phyloP scores from a whole-genome alignment of 2,797 vertebrate genomes.

The Odontamblyopus rebecca region DNA sequence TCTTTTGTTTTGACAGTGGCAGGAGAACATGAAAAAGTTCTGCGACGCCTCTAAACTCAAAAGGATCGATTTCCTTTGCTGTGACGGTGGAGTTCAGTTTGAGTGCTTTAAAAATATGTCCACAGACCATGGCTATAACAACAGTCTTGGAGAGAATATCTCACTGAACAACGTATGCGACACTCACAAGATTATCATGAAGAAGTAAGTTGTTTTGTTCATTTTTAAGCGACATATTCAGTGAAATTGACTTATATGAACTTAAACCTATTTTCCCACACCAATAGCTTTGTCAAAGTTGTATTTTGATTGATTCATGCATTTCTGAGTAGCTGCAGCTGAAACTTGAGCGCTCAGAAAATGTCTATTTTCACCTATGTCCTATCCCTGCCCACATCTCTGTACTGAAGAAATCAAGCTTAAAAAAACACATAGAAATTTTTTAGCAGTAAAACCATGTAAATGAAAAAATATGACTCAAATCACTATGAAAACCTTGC shows the following conservation, averaged over 20 bases:
- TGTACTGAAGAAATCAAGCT: too few relatives aligned
- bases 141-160: conserved; percentile 5
- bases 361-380: too few relatives aligned
- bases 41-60: conserved; percentile 44
- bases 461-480: neutral
- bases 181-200: conserved; percentile 54
- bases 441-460: neutral
- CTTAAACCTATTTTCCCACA: neutral
- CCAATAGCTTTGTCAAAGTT: neutral
- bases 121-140: conserved; percentile 60
- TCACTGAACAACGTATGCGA: conserved; percentile 62
- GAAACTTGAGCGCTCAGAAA: too few relatives aligned
- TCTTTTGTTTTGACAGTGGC: conserved; percentile 65
- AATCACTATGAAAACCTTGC: neutral
- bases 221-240: neutral
- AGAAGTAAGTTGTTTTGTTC: conserved; percentile 57
- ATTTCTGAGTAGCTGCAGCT: too few relatives aligned
- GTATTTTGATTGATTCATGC: neutral
- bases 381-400: too few relatives aligned
- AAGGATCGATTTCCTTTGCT: conserved; percentile 55
- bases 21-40: conserved; percentile 64
- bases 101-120: conserved; percentile 68
- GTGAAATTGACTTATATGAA: neutral
- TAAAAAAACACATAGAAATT: too few relatives aligned
- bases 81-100: conserved; percentile 36